A percentile compares a stretch with the other conserved stretches of the same genome.
Evolutionary conservation across 2,888 invertebrate genomes (phyloP).

Genomic region (Deilephila porcellus): DNA sequence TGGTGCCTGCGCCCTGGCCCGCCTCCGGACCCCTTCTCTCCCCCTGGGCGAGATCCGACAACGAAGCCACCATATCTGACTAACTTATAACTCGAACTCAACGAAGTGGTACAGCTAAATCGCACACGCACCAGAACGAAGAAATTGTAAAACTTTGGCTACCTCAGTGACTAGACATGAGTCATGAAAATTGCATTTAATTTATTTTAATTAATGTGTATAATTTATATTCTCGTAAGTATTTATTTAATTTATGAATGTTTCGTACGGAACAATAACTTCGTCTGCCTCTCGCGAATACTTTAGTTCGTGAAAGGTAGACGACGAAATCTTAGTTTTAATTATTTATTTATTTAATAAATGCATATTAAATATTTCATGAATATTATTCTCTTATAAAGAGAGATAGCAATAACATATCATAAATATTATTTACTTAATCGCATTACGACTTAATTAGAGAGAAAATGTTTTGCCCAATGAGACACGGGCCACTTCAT

Average conservation of each 20-base stretch:
- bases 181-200: slow-evolving; percentile 43
- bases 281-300: slow-evolving; percentile 72
- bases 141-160: slow-evolving; percentile 34
- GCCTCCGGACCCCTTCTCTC: slow-evolving; percentile 73
- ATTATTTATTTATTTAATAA: slow-evolving; percentile 32
- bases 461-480: background rate
- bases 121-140: slow-evolving; percentile 35
- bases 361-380: slow-evolving; percentile 1
- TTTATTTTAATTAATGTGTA: slow-evolving; percentile 29
- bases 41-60: slow-evolving; percentile 78
- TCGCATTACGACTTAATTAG: background rate
- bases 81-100: slow-evolving; percentile 42
- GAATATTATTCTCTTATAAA: background rate
- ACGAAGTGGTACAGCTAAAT: too few relatives aligned
- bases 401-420: too few relatives aligned
- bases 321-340: slow-evolving; percentile 51
- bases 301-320: slow-evolving; percentile 67
- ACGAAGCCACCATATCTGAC: slow-evolving; percentile 72
- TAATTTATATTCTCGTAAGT: slow-evolving; percentile 31
- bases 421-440: background rate
- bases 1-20: slow-evolving; percentile 72
- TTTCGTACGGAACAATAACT: slow-evolving; percentile 38
- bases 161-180: slow-evolving; percentile 43
- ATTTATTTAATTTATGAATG: slow-evolving; percentile 34
- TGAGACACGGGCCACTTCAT: background rate